Base-by-base conservation (phyloP, 2,888 invertebrate genomes). In the Papilio demoleus region DNA sequence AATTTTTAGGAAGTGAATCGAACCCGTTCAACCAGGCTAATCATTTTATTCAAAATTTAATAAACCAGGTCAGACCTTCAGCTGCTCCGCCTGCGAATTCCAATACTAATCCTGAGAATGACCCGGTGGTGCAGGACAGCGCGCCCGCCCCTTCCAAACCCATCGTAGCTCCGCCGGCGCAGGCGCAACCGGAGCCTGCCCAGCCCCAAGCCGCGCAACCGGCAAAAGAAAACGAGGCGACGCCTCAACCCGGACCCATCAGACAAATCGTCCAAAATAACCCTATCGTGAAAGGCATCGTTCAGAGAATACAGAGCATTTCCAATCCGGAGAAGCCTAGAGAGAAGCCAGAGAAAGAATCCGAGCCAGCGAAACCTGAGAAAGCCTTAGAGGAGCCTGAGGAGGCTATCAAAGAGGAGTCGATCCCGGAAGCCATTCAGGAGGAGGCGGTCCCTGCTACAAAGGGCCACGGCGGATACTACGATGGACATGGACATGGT, bases 241-340 rank as follows among this genome's bases (percentile, higher is more conserved):
- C 47, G 4, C 47, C 68, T 8, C 74, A 73, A 36, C 38, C 59
- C 5, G 76, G 81, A 1, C 84, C 86, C 0, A 83, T 86, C 38
- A 83, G 82, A 69, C 79, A 83, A n/a, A 67, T 80, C 5, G 79
- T 84, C 12, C 81, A 82, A 70, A 82, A 78, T 65, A 85, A 81
- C 62, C 82, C 84, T 0, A 80, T 86, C 31, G 81, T 81, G 3
- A 79, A 82, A 65, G 82, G 84, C 3, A 76, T 86, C 14, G 82
- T 84, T 11, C 81, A 86, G 70, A 81, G 77, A 67, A 75, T 86
- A 70, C 84, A 85, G 69, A 75, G 75, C 31, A 69, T 78, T 5
- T 75, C 85, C 40, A 79, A 71, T 53, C 81, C 83, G 67, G 85
- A 83, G 40, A 82, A 79, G 65, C 86, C 87, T 0, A 81, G 86